These are phyloP conservation scores for Actinostola sp. DNA, from an alignment of 92 coral and sea anemone species.

Conservation along the genomic window DNA sequence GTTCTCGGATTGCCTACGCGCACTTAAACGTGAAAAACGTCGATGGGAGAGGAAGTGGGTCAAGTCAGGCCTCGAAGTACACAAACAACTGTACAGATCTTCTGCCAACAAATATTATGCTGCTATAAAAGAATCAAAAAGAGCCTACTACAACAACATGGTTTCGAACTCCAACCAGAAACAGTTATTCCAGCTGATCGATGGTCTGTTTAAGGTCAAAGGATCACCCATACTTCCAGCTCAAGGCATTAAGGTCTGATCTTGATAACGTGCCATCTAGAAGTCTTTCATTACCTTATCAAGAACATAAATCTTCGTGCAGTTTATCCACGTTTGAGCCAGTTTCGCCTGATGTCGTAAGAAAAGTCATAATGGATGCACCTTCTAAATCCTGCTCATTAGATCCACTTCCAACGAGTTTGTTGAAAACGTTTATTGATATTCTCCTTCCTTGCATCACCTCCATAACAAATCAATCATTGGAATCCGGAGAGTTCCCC, in stretches of 20 bases:
- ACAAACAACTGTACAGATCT: slow-evolving; percentile 9
- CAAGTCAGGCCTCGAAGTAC: slow-evolving; percentile 22
- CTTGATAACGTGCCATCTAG: slow-evolving; percentile 20
- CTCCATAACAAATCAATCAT: slow-evolving; percentile 20
- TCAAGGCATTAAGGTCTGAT: slow-evolving; percentile 9
- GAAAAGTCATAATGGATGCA: slow-evolving; percentile 4
- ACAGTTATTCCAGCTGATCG: slow-evolving; percentile 12
- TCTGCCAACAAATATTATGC: background rate
- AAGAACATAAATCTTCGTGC: background rate
- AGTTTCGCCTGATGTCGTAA: slow-evolving; percentile 4
- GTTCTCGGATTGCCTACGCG: slow-evolving; percentile 15
- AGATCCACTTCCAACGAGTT: slow-evolving; percentile 29
- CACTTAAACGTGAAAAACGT: slow-evolving; percentile 21
- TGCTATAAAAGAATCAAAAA: slow-evolving; percentile 19
- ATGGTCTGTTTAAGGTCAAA: slow-evolving; percentile 17
- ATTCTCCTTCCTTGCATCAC: slow-evolving; percentile 23
- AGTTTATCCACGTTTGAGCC: slow-evolving; percentile 16
- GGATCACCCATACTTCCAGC: slow-evolving; percentile 8
- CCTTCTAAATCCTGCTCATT: slow-evolving; percentile 31
- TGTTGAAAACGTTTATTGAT: slow-evolving; percentile 15
- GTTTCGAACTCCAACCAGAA: slow-evolving; percentile 25
- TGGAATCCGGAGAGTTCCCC: slow-evolving; percentile 19
- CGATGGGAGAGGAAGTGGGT: slow-evolving; percentile 27
- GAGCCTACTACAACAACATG: background rate
- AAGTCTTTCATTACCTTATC: slow-evolving; percentile 3